These are phyloP conservation scores for Eupsittula cactorum DNA, from an alignment of 2,113 vertebrate species.

Conservation along the genomic window DNA sequence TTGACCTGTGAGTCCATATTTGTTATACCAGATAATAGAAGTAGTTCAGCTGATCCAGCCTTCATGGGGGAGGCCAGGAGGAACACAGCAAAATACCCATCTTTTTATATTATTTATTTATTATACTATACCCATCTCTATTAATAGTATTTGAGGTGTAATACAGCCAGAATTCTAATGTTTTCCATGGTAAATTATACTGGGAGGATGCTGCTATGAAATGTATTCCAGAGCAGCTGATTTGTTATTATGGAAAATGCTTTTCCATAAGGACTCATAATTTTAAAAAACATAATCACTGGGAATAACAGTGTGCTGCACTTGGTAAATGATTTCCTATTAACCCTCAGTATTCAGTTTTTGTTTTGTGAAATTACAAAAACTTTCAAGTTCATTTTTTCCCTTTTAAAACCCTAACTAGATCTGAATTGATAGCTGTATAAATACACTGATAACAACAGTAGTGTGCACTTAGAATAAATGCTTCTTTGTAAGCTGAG, in stretches of 20 bases:
- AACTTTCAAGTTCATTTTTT: neutral
- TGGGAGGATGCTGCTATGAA: neutral
- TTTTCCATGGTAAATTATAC: neutral
- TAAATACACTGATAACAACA: neutral
- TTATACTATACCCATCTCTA: neutral
- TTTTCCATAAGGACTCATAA: neutral
- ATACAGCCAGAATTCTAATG: neutral
- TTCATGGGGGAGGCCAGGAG: neutral
- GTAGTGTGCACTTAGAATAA: neutral
- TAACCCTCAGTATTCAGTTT: neutral
- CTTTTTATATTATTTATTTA: neutral
- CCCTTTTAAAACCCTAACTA: neutral
- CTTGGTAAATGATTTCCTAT: neutral
- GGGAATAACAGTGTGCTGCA: accelerated
- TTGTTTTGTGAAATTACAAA: neutral
- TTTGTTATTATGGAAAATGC: neutral
- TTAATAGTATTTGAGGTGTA: neutral
- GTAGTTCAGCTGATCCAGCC: neutral
- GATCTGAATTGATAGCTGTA: neutral
- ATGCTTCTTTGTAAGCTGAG: neutral
- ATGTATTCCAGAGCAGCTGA: neutral
- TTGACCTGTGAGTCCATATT: neutral
- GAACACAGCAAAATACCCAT: neutral
- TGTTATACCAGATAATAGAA: neutral
- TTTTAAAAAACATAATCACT: neutral